Base-by-base conservation (phyloP, 64 coral and sea anemone genomes). In the Montipora efflorescens region DNA sequence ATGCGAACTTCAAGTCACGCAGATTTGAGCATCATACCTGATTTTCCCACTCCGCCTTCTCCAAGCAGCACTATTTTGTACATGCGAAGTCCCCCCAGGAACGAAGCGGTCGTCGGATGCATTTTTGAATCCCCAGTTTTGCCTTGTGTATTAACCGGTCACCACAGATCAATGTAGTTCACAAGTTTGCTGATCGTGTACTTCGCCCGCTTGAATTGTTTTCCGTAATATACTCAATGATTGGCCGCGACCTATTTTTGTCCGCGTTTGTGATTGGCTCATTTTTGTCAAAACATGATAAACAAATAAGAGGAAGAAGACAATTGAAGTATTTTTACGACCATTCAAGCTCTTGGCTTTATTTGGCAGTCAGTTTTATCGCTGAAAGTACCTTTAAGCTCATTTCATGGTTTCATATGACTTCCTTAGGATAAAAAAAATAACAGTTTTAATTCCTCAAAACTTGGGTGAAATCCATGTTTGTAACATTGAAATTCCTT, bases 31-130 rank as follows among this genome's bases (percentile, higher is more conserved):
- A 46, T 25, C 81, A 47, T 53, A 95, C 94, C 94, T 88, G 94
- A 95, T 76, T 95, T 95, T 6, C 94, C 94, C 4, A 95, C 94
- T 3, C 94, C 94, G 3, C 94, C 94, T 81, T 95, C 94, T 2
- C 94, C 94, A 50, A 95, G 52, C 47, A 95, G 62, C 21, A 95
- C 94, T 18, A 95, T 59, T 78, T 95, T 95, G 52, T 95, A 95
- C 62, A 92, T 53, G 13, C 94, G 94, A 46, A 95, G 90, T 28
- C 90, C 90, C 5, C 94, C 94, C 8, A 91, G 94, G 57, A 95
- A 95, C 1, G 75, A 80, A 8, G 94, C 94, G 5, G 81, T 88
- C 46, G 90, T 80, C 15, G 94, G 94, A 76, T 95, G 94, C 94
- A 95, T 95, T 44, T n/a, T 92, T 87, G 59, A 5, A 10, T 0